These are phyloP conservation scores for Porphyrio hochstetteri DNA, from an alignment of 2,113 vertebrate species.

Conservation along the genomic window DNA sequence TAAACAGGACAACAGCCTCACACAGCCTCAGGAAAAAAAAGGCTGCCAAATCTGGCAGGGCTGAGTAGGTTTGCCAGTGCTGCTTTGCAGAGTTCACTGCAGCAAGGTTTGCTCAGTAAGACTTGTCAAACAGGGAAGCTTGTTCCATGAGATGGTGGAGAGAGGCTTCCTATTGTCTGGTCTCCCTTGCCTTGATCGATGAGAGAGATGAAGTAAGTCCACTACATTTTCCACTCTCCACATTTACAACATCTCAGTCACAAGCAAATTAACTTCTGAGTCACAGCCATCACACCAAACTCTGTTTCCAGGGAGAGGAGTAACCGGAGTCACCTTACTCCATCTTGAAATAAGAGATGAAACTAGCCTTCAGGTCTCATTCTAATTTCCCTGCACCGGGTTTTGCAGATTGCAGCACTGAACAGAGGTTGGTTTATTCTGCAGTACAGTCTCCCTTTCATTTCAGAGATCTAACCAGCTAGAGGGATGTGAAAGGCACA, in stretches of 20 bases:
- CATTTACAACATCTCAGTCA: not conserved
- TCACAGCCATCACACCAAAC: not conserved
- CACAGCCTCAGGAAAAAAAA: not conserved
- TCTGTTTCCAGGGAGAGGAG: not conserved
- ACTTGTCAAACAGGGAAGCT: not conserved
- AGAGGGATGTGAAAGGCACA: not conserved
- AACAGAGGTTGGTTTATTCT: slow-evolving; percentile 18
- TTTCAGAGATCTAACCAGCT: slow-evolving; percentile 5
- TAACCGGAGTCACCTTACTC: not conserved
- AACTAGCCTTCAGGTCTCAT: not conserved
- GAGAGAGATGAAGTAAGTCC: not conserved
- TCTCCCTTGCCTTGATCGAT: not conserved
- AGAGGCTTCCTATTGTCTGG: not conserved
- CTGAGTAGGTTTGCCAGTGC: not conserved
- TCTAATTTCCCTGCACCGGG: not conserved
- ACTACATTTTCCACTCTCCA: not conserved
- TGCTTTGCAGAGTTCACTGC: not conserved
- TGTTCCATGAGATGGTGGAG: not conserved
- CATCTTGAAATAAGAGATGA: not conserved
- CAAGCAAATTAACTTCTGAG: slow-evolving; percentile 11
- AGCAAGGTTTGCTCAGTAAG: not conserved
- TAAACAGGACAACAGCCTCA: not conserved
- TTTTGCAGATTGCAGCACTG: slow-evolving; percentile 9
- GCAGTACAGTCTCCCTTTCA: slow-evolving; percentile 1
- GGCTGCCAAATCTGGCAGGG: not conserved